A percentile compares a stretch with the other conserved stretches of the same genome.
Conservation (phyloP, 2,888 invertebrate genomes). For the Eristalinus sepulchralis region DNA sequence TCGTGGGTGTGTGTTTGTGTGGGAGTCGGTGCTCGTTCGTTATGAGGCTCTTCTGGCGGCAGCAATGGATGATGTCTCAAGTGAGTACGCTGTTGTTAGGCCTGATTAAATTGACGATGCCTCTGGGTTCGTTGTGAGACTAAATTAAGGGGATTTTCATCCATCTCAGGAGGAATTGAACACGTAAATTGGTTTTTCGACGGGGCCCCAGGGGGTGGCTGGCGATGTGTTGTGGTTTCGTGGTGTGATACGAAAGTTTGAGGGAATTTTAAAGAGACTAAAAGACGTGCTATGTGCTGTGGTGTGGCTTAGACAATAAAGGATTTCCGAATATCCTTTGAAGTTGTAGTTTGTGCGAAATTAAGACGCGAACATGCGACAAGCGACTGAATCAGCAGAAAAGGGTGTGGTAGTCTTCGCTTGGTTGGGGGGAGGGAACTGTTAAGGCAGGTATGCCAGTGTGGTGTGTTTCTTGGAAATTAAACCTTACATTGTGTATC, state of each 20-base stretch:
- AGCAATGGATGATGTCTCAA: constrained; percentile 22
- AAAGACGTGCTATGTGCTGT: background rate
- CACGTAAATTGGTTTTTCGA: background rate
- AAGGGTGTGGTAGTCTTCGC: background rate
- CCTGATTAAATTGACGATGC: constrained; percentile 30
- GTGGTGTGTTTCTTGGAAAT: too few relatives aligned
- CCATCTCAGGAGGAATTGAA: background rate
- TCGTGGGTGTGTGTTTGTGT: background rate
- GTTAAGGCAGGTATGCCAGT: too few relatives aligned
- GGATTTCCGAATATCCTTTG: background rate
- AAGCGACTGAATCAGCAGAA: background rate
- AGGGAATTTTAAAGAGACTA: background rate
- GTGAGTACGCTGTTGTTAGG: constrained; percentile 16
- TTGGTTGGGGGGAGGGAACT: too few relatives aligned
- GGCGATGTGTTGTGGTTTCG: background rate
- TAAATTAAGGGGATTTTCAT: background rate
- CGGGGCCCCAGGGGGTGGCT: background rate
- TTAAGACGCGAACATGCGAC: background rate
- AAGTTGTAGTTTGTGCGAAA: background rate
- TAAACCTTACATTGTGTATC: too few relatives aligned
- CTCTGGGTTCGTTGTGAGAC: background rate
- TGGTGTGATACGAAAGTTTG: background rate
- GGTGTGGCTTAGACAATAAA: background rate
- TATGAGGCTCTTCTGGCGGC: background rate
- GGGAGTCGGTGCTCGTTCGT: background rate